Evolutionary conservation across 2,113 vertebrate genomes (phyloP).

Genomic region (Orycteropus afer): DNA sequence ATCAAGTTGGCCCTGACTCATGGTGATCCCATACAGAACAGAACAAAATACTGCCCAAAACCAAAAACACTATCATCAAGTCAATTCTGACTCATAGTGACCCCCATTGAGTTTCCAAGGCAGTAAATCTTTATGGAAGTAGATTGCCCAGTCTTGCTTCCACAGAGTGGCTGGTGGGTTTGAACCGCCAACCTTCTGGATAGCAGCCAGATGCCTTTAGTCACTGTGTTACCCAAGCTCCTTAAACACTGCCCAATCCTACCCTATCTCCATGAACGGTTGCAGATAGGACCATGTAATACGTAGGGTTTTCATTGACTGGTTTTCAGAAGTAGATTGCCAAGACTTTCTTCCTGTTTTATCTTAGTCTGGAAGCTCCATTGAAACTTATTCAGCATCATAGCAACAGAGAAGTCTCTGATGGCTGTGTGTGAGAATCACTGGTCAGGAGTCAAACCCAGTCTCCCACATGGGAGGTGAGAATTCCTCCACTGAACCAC

Average conservation of each 20-base stretch:
- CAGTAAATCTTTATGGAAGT: too few species aligned
- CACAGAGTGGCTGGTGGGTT: too few species aligned
- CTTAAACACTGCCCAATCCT: neutral
- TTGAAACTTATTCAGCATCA: neutral
- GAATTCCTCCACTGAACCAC: neutral
- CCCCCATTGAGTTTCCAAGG: too few species aligned
- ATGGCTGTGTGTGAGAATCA: neutral
- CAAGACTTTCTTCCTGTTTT: neutral
- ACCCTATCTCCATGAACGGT: neutral
- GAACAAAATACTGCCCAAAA: neutral
- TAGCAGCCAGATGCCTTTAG: too few species aligned
- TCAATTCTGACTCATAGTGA: too few species aligned
- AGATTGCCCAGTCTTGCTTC: too few species aligned
- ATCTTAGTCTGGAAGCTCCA: neutral
- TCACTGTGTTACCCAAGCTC: too few species aligned
- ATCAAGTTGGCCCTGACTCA: neutral
- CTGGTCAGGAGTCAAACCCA: neutral
- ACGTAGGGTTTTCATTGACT: neutral
- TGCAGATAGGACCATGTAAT: neutral
- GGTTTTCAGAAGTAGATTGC: neutral
- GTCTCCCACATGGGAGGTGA: neutral
- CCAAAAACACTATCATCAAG: too few species aligned
- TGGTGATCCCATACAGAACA: neutral
- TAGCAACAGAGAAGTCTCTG: neutral
- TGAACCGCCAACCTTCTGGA: too few species aligned